phyloP scores from a whole-genome alignment of 2,797 vertebrate species.

The Poeciliopsis turneri region DNA sequence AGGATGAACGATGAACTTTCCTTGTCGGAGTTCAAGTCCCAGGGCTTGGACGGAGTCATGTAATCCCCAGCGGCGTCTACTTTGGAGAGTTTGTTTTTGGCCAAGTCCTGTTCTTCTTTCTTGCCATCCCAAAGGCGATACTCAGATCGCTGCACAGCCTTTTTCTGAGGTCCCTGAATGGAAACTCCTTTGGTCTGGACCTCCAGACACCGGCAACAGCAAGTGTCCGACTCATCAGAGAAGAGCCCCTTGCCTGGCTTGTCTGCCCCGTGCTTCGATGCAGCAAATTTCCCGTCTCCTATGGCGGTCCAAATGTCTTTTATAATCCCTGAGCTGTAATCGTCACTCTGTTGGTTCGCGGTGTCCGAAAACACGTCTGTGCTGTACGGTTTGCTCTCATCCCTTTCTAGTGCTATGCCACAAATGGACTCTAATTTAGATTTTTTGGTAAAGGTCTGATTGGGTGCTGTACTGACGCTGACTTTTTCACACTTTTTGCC shows the following conservation, averaged over 20 bases:
- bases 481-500: slow-evolving; percentile 83
- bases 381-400: slow-evolving; percentile 87
- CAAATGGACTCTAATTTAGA: slow-evolving; percentile 99
- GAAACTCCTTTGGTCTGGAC: slow-evolving; percentile 82
- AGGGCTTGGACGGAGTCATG: slow-evolving; percentile 94
- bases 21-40: slow-evolving; percentile 89
- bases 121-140: slow-evolving; percentile 98
- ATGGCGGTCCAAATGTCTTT: slow-evolving; percentile 98
- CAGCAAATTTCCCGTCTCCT: slow-evolving; percentile 82
- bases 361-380: slow-evolving; percentile 85
- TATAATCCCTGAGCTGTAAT: slow-evolving; percentile 98
- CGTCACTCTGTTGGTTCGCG: slow-evolving; percentile 85
- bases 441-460: slow-evolving; percentile 90
- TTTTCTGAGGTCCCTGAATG: slow-evolving; percentile 85
- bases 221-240: slow-evolving; percentile 84
- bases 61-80: slow-evolving; percentile 91
- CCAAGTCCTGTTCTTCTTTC: slow-evolving; percentile 88
- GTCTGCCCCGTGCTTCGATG: slow-evolving; percentile 79
- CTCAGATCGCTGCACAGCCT: slow-evolving; percentile 94
- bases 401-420: slow-evolving; percentile 95
- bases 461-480: slow-evolving; percentile 83
- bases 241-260: slow-evolving; percentile 86
- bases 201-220: slow-evolving; percentile 89
- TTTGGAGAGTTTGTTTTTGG: slow-evolving; percentile 87
- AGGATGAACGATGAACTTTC: slow-evolving; percentile 94